Percentiles rank a stretch among this genome's conserved stretches.
phyloP scores from a whole-genome alignment of 2,797 vertebrate species.

The Microtus agrestis region DNA sequence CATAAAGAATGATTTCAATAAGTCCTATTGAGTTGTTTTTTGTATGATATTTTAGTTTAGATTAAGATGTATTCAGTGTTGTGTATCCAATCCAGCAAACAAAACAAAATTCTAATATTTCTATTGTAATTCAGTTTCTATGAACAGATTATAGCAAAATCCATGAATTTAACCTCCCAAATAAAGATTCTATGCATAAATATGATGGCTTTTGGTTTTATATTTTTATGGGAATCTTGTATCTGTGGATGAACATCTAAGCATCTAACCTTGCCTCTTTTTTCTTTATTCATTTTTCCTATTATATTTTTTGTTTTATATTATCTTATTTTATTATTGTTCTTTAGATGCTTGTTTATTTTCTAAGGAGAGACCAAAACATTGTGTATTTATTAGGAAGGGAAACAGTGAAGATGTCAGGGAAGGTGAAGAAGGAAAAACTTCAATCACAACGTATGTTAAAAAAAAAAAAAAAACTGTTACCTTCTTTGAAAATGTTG shows the following conservation, averaged over 20 bases:
- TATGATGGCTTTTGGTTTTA: not conserved
- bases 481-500: no score
- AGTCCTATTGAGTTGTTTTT: not conserved
- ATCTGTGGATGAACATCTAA: not conserved
- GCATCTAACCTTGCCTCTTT: not conserved
- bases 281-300: not conserved
- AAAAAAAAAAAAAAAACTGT: not conserved
- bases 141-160: not conserved
- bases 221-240: not conserved
- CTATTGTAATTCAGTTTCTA: slow-evolving; percentile 41
- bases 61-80: not conserved
- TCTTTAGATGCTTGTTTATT: not conserved
- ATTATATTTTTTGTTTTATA: no score
- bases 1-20: not conserved
- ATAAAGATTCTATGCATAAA: not conserved
- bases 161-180: not conserved
- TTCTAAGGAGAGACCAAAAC: not conserved
- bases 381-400: not conserved
- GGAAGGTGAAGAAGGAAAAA: no score
- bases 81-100: not conserved
- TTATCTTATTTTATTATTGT: not conserved
- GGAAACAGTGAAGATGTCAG: not conserved
- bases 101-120: not conserved
- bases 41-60: not conserved
- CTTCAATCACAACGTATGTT: not conserved